Percentiles rank a stretch among this genome's conserved stretches.
These are phyloP conservation scores for Drepanosiphum platanoidis DNA, from an alignment of 2,888 invertebrate species.

Conservation along the genomic window DNA sequence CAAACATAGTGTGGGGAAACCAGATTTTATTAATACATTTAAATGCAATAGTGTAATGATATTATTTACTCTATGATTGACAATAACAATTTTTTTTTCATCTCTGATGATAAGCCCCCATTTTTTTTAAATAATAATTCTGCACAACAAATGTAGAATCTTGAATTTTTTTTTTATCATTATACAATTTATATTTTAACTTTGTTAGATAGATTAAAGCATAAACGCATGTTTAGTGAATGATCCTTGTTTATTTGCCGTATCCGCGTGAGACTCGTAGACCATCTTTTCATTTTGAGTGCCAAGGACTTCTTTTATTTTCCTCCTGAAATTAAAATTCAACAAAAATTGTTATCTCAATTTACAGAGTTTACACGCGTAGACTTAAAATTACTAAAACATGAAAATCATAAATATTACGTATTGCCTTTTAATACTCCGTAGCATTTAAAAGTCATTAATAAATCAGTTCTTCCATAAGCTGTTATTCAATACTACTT, in stretches of 20 bases:
- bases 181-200: too few species aligned
- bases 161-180: not conserved
- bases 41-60: not conserved
- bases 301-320: conserved; percentile 61
- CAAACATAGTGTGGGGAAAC: not conserved
- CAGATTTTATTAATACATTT: conserved; percentile 10
- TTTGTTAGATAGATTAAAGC: not conserved
- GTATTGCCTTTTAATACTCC: too few species aligned
- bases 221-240: conserved; percentile 27
- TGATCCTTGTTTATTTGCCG: conserved; percentile 58
- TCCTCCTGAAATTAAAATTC: conserved; percentile 53
- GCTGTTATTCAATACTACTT: too few species aligned
- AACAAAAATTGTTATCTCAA: not conserved
- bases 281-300: conserved; percentile 49
- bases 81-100: conserved; percentile 2
- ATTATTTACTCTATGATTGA: too few species aligned
- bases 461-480: too few species aligned
- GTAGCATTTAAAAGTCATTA: too few species aligned
- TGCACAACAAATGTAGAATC: not conserved
- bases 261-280: conserved; percentile 61
- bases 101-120: not conserved
- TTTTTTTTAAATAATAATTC: conserved; percentile 4
- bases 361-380: too few species aligned
- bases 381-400: too few species aligned
- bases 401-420: too few species aligned